Percentiles rank a stretch among this genome's conserved stretches.
phyloP scores from a whole-genome alignment of 2,113 vertebrate genomes.

The Puma concolor region DNA sequence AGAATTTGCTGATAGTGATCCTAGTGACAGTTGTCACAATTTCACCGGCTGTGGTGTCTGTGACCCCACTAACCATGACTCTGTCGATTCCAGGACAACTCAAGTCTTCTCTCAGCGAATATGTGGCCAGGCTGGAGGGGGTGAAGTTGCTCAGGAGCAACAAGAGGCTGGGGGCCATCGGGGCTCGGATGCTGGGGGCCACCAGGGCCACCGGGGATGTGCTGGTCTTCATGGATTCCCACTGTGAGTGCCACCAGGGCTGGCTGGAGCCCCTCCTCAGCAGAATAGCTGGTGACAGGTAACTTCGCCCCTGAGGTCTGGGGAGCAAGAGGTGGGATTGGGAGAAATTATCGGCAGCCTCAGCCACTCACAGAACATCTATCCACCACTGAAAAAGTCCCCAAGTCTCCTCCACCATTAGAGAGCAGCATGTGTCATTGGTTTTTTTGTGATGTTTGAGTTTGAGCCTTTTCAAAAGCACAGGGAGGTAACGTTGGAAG shows the following conservation, averaged over 20 bases:
- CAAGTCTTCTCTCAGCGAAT: conserved; percentile 90
- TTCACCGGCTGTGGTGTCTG: neutral
- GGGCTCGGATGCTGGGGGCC: conserved; percentile 91
- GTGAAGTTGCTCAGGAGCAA: conserved; percentile 93
- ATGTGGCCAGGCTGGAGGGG: conserved; percentile 88
- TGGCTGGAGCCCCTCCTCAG: conserved; percentile 94
- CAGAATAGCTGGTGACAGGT: conserved; percentile 92
- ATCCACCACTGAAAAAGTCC: neutral
- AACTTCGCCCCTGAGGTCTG: conserved; percentile 25
- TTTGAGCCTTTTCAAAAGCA: neutral
- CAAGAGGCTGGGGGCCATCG: conserved; percentile 88
- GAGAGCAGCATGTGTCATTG: neutral
- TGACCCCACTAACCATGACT: neutral
- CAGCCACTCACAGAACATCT: neutral
- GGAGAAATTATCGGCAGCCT: neutral
- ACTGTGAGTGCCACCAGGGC: conserved; percentile 92
- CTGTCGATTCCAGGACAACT: conserved; percentile 86
- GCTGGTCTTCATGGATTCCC: conserved; percentile 94
- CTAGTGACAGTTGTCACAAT: neutral
- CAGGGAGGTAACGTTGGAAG: neutral
- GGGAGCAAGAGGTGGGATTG: neutral
- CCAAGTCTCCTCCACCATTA: neutral
- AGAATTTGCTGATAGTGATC: rapidly evolving
- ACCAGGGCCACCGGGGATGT: conserved; percentile 89
- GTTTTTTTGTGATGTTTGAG: neutral